Base-by-base conservation (phyloP, 2,797 vertebrate genomes). In the Buceros bicornis region DNA sequence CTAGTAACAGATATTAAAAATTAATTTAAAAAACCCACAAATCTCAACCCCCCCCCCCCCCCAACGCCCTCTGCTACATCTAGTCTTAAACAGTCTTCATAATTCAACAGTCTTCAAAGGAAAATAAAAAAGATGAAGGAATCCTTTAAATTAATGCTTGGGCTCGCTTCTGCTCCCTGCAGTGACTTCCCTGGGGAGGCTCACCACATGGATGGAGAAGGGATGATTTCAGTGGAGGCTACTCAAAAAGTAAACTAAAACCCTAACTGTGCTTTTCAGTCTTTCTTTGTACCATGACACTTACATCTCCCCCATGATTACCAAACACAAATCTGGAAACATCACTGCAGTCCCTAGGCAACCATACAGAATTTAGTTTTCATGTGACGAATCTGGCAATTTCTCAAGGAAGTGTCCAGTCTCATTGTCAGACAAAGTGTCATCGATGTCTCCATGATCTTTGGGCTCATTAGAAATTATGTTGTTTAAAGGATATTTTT, bases 71-170 rank as follows among this genome's bases (percentile, higher is more conserved):
- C 22, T 89, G 43, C 16, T 13, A 1, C 74, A 64, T 14, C 25
- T 74, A 33, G 37, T 71, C 61, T 76, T 77, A 73, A 64, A 62
- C 11, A 48, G 2, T 15, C 20, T 70, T 89, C 45, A 33, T 37
- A 71, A 81, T 65, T 83, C 31, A 61, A 35, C 26, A 66, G 14
- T 54, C 65, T 89, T 87, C 19, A 82, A 92, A 77, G 31, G 12
- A 85, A 92, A 87, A 89, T 65, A 79, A 62, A 62, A 58, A 69
- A 77, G 40, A 77, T 14, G 12, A 80, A 83, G 19, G 13, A 78
- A 56, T 67, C 14, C 22, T 92, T 87, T 78, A 76, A 62, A 57
- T 47, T 45, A 72, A 81, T 65, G 26, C 26, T 60, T 61, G 15
- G 15, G 4, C 26, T 89, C 73, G n/a, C 17, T 70, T 85, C 72